A percentile compares a stretch with the other conserved stretches of the same genome.
These are phyloP conservation scores for Mizuhopecten yessoensis DNA, from an alignment of 1,140 invertebrate genomes.

Conservation along the genomic window DNA sequence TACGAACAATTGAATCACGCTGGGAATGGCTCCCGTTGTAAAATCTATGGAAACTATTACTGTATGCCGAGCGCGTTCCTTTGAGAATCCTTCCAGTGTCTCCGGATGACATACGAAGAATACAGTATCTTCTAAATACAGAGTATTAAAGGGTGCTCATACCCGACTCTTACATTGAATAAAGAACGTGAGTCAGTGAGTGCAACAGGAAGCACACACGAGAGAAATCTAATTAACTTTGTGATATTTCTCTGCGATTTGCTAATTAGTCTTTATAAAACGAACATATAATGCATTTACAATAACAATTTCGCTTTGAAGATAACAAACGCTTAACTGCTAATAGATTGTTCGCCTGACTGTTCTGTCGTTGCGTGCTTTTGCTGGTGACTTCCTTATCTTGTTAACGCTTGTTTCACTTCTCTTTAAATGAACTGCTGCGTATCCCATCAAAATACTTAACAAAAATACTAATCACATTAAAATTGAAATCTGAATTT, in stretches of 20 bases:
- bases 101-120: neutral
- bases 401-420: neutral
- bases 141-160: neutral
- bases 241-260: neutral
- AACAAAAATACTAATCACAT: constrained; percentile 21
- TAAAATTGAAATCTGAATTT: neutral
- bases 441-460: neutral
- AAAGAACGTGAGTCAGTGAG: neutral
- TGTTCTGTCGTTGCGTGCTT: neutral
- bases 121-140: neutral
- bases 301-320: constrained; percentile 4
- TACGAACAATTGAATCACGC: neutral
- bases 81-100: neutral
- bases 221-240: neutral
- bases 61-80: neutral
- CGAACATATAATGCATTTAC: neutral
- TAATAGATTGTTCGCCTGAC: neutral
- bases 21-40: neutral
- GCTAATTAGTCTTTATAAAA: neutral
- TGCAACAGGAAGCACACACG: neutral
- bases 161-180: neutral
- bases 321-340: neutral
- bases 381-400: neutral
- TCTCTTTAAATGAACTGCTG: neutral
- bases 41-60: neutral